phyloP scores from a whole-genome alignment of 2,113 vertebrate genomes.

The Suricata suricatta region DNA sequence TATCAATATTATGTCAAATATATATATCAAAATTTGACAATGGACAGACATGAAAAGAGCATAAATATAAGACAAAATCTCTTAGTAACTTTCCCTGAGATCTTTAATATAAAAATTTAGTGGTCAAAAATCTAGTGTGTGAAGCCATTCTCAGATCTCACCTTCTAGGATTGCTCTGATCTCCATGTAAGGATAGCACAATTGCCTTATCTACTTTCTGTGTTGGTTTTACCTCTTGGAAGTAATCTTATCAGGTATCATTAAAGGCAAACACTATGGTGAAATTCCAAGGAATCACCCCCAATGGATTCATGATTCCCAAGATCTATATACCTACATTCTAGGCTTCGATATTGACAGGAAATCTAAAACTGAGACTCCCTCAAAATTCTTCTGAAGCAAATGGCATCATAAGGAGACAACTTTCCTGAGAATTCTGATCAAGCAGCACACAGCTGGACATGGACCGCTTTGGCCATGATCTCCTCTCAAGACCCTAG shows the following conservation, averaged over 20 bases:
- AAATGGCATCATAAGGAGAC: not conserved
- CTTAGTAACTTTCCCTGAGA: not conserved
- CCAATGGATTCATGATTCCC: not conserved
- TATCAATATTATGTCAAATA: not conserved
- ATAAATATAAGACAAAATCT: not conserved
- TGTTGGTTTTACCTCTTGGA: not conserved
- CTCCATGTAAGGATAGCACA: not conserved
- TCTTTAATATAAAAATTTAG: not conserved
- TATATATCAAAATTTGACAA: not conserved
- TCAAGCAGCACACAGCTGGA: not conserved
- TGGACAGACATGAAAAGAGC: not conserved
- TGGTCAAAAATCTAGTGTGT: not conserved
- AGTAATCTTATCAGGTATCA: not conserved
- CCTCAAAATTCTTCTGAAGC: not conserved
- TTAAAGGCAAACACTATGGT: not conserved
- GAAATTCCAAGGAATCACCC: not conserved
- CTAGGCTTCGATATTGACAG: not conserved
- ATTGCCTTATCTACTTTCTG: not conserved
- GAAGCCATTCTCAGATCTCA: not conserved
- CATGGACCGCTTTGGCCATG: not conserved
- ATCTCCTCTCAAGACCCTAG: not conserved
- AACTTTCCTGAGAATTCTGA: not conserved
- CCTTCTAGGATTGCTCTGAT: not conserved
- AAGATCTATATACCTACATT: not conserved
- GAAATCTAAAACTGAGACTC: not conserved